A percentile compares a stretch with the other conserved stretches of the same genome.
Conservation (phyloP, 2,888 invertebrate genomes). For the Liposcelis brunnea region DNA sequence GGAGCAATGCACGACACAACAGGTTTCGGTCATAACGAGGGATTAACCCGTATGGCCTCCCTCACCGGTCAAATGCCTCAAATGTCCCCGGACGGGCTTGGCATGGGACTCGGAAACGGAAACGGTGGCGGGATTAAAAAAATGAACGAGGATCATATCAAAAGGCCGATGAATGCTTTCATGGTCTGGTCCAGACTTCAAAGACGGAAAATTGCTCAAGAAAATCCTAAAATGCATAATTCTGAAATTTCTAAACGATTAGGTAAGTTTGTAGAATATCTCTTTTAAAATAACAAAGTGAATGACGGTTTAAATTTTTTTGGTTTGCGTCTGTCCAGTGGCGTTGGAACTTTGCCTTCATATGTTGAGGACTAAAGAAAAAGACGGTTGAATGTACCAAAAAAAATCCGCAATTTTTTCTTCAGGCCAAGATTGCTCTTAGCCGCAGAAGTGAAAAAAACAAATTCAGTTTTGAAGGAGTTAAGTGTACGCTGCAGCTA, state of each 20-base stretch:
- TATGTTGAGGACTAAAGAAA: too few species aligned
- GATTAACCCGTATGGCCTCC: constrained; percentile 4
- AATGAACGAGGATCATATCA: constrained; percentile 57
- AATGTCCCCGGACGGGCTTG: constrained; percentile 6
- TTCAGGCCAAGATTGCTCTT: too few species aligned
- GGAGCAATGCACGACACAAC: constrained; percentile 5
- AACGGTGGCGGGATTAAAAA: constrained; percentile 21
- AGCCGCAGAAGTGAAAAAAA: too few species aligned
- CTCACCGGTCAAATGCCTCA: constrained; percentile 6
- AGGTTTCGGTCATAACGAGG: constrained; percentile 5
- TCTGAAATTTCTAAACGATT: constrained; percentile 79
- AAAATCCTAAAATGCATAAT: constrained; percentile 87
- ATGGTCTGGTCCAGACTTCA: constrained; percentile 94
- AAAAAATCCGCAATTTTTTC: too few species aligned
- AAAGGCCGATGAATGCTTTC: constrained; percentile 95
- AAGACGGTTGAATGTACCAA: too few species aligned
- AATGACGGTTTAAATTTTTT: too few species aligned
- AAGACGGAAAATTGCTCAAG: constrained; percentile 78
- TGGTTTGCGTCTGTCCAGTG: too few species aligned
- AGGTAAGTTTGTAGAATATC: constrained; percentile 25
- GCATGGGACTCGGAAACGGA: constrained; percentile 30
- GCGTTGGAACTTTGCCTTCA: too few species aligned
- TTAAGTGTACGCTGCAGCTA: too few species aligned
- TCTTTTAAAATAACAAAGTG: neutral
- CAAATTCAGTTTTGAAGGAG: too few species aligned